Conservation (phyloP, 2,113 vertebrate genomes). For the Prinia subflava region DNA sequence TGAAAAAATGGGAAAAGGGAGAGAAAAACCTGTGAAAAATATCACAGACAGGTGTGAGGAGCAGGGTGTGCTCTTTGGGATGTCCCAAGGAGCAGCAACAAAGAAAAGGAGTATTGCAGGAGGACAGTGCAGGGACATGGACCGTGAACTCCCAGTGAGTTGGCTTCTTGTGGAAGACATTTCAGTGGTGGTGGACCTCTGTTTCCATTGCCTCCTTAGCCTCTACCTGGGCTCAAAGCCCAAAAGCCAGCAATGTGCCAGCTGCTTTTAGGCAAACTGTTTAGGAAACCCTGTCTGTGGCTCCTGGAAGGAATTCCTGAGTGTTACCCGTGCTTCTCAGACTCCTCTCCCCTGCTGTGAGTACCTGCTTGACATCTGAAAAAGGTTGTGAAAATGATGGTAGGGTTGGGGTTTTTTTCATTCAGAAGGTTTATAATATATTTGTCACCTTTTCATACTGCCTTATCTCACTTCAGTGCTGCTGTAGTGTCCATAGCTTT, state of each 20-base stretch:
- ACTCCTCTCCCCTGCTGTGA: background rate
- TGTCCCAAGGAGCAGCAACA: background rate
- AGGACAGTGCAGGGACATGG: background rate
- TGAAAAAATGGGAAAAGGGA: background rate
- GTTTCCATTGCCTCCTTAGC: background rate
- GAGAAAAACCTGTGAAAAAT: background rate
- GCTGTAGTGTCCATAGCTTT: background rate
- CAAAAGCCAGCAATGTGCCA: background rate
- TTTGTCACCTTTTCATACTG: background rate
- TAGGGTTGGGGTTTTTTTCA: fast-evolving
- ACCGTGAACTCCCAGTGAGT: background rate
- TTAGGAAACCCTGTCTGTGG: background rate
- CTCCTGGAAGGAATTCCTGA: background rate
- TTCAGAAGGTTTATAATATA: background rate
- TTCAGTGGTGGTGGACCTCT: background rate
- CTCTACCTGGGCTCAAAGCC: background rate
- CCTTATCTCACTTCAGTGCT: background rate
- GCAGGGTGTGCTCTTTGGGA: background rate
- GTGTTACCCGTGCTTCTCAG: background rate
- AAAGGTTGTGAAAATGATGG: background rate
- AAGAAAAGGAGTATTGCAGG: background rate
- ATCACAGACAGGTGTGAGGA: background rate
- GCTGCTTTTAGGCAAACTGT: background rate
- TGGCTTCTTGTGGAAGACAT: background rate
- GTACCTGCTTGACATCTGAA: background rate